Evolutionary conservation across 2,888 invertebrate genomes (phyloP).

Genomic region (Ditula angustiorana): DNA sequence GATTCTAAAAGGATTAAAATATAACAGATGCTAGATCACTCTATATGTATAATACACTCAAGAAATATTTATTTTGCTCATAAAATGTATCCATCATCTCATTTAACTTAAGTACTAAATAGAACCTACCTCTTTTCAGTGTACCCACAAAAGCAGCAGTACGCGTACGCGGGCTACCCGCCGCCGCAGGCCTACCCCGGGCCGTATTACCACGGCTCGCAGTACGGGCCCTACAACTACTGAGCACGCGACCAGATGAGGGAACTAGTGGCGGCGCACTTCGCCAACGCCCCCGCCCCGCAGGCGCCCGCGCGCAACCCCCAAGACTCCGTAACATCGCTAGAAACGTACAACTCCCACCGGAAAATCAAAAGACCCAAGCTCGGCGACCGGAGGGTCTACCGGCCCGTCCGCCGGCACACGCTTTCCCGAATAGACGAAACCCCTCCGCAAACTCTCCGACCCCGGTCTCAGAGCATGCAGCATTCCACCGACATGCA

Average conservation of each 20-base stretch:
- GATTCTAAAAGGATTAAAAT: no score
- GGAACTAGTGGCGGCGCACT: conserved; percentile 79
- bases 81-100: no score
- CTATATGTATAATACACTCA: no score
- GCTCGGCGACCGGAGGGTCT: conserved; percentile 70
- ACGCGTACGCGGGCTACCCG: conserved; percentile 95
- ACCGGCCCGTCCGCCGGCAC: conserved; percentile 68
- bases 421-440: conserved; percentile 81
- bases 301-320: conserved; percentile 78
- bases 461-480: conserved; percentile 66
- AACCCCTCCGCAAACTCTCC: conserved; percentile 55
- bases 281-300: conserved; percentile 77
- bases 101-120: no score
- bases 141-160: conserved; percentile 97
- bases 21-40: no score
- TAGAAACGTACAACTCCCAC: conserved; percentile 79
- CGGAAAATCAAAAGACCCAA: conserved; percentile 65
- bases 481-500: conserved; percentile 72
- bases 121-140: conserved; percentile 82
- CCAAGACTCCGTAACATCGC: conserved; percentile 54
- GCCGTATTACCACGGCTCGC: conserved; percentile 96
- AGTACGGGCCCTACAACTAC: conserved; percentile 97
- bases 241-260: conserved; percentile 87
- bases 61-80: no score
- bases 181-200: conserved; percentile 93